These are phyloP conservation scores for Stenichneumon culpator DNA, from an alignment of 2,888 invertebrate species.

Conservation along the genomic window DNA sequence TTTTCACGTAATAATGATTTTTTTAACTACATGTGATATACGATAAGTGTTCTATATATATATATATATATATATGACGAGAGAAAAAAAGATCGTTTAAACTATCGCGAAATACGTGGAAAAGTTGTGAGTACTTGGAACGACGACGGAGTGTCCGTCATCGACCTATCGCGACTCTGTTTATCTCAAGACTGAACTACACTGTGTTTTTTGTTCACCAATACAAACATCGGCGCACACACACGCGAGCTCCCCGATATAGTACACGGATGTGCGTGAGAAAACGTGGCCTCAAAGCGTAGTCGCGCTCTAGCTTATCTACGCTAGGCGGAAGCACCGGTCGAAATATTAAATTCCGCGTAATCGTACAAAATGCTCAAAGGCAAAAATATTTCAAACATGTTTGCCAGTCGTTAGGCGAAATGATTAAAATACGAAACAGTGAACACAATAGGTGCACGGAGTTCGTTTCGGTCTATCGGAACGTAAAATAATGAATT, in stretches of 20 bases:
- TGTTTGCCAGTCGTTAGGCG: not conserved
- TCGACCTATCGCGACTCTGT: conserved; percentile 62
- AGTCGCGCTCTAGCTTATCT: conserved; percentile 14
- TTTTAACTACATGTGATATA: conserved; percentile 7
- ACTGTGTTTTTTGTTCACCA: conserved; percentile 36
- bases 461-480: too few species aligned
- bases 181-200: conserved; percentile 59
- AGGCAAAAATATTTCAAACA: not conserved
- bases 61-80: not conserved
- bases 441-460: not conserved
- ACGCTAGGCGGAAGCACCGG: conserved; percentile 7
- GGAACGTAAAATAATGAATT: not conserved
- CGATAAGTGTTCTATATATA: not conserved
- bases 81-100: conserved; percentile 11
- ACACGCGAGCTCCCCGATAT: not conserved
- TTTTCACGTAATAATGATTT: conserved; percentile 13
- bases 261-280: conserved; percentile 13
- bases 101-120: conserved; percentile 6
- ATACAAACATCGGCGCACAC: conserved; percentile 3
- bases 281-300: not conserved
- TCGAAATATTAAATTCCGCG: conserved; percentile 5
- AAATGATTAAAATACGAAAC: not conserved
- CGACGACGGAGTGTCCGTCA: conserved; percentile 45
- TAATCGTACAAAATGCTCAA: not conserved
- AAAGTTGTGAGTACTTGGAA: conserved; percentile 1